These are phyloP conservation scores for Tetranychus cinnabarinus DNA, from an alignment of 1,140 invertebrate species.

Conservation along the genomic window DNA sequence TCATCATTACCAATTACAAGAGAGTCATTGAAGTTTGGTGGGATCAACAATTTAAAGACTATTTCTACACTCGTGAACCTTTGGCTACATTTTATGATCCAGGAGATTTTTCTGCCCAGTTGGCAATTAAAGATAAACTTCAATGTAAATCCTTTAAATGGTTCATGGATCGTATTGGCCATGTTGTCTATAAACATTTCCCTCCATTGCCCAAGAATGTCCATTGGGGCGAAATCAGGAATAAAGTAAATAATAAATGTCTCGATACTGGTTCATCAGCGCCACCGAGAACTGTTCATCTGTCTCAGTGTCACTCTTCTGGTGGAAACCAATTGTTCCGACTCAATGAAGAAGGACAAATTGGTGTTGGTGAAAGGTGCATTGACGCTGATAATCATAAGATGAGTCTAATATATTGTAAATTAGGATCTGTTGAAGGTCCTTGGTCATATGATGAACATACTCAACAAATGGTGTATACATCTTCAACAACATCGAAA, in stretches of 20 bases:
- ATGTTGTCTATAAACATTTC: conserved; percentile 79
- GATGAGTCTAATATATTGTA: conserved; percentile 64
- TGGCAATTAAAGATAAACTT: conserved; percentile 42
- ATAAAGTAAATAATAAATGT: conserved; percentile 25
- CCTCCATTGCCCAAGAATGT: conserved; percentile 81
- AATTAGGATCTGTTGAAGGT: conserved; percentile 69
- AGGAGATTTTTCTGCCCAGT: conserved; percentile 24
- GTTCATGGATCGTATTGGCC: conserved; percentile 94
- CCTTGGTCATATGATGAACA: conserved; percentile 66
- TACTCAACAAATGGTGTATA: conserved; percentile 2
- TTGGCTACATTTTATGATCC: conserved; percentile 18
- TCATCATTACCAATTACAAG: conserved; percentile 73
- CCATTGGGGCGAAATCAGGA: conserved; percentile 64
- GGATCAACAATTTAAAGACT: conserved; percentile 65
- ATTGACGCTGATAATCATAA: conserved; percentile 62
- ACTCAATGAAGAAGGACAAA: conserved; percentile 74
- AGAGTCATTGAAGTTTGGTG: conserved; percentile 87
- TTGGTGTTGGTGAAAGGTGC: conserved; percentile 84
- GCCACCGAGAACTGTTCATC: conserved; percentile 59
- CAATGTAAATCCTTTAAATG: conserved; percentile 80
- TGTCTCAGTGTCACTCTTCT: conserved; percentile 63
- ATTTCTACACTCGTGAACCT: conserved; percentile 71
- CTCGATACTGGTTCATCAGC: conserved; percentile 69
- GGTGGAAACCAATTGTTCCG: conserved; percentile 82
- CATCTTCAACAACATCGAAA: neutral